These are phyloP conservation scores for Oopsacas minuta DNA, from an alignment of 37 sponge, comb jelly and placozoan genomes.

Conservation along the genomic window DNA sequence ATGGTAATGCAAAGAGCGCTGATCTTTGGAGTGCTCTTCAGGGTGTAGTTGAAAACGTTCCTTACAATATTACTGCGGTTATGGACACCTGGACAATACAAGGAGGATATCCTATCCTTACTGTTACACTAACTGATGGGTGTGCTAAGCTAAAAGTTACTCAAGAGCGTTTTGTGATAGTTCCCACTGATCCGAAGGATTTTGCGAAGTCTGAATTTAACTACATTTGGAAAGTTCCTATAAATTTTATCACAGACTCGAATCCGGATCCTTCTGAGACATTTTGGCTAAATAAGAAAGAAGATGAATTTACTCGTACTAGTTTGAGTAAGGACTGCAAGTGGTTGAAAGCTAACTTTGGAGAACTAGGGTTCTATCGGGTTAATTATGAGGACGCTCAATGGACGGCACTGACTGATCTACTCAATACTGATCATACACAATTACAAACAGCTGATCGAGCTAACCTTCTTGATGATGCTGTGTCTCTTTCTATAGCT, in stretches of 20 bases:
- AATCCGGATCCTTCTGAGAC: not conserved
- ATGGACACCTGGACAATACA: constrained; percentile 88
- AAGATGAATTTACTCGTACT: not conserved
- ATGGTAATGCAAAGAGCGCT: constrained; percentile 47
- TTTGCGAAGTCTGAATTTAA: not conserved
- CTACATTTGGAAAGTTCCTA: constrained; percentile 57
- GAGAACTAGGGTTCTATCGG: constrained; percentile 51
- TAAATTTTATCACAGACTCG: constrained; percentile 35
- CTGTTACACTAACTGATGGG: not conserved
- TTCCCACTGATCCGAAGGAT: not conserved
- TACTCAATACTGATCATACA: constrained; percentile 15
- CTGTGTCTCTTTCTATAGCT: not conserved
- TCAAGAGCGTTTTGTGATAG: not conserved
- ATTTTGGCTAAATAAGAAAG: not conserved
- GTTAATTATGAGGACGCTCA: constrained; percentile 59
- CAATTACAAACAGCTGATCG: not conserved
- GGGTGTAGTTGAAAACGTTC: not conserved
- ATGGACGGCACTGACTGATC: constrained; percentile 36
- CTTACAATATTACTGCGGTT: constrained; percentile 12
- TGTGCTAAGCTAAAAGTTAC: not conserved
- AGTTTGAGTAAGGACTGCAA: not conserved
- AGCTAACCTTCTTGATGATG: not conserved
- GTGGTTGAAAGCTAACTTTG: constrained; percentile 61
- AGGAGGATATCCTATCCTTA: constrained; percentile 64
- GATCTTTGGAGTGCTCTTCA: constrained; percentile 55